A percentile compares a stretch with the other conserved stretches of the same genome.
Conservation (phyloP, 2,113 vertebrate genomes). For the Melierax canorus region DNA sequence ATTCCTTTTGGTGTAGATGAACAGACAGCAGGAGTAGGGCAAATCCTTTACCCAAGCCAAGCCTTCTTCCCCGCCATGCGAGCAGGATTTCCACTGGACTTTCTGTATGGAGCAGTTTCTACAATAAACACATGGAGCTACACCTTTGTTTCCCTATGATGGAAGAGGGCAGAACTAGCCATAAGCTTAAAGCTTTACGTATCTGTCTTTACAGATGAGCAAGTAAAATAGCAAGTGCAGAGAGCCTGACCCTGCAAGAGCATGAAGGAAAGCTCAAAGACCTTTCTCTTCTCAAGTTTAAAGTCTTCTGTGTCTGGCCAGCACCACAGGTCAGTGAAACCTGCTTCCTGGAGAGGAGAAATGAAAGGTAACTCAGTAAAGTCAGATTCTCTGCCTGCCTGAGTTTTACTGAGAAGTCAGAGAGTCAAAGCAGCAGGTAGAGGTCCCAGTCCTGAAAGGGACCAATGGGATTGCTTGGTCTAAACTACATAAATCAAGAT, state of each 20-base stretch:
- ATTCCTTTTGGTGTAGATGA: neutral
- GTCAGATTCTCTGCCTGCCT: neutral
- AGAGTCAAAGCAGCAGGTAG: neutral
- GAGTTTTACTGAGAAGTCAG: neutral
- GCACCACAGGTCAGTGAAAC: neutral
- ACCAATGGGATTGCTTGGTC: neutral
- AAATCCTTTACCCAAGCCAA: neutral
- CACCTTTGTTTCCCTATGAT: neutral
- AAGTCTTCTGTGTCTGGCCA: neutral
- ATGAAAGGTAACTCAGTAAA: neutral
- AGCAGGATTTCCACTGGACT: neutral
- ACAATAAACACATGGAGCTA: neutral
- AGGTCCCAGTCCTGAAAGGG: neutral
- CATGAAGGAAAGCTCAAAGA: neutral
- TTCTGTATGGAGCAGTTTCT: neutral
- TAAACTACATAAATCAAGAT: neutral
- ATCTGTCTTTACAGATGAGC: neutral
- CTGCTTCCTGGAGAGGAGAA: neutral
- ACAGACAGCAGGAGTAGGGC: neutral
- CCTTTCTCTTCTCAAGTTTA: neutral
- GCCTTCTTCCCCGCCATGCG: accelerated
- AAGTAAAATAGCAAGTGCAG: neutral
- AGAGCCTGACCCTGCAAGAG: neutral
- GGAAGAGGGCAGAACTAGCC: neutral
- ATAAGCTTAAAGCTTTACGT: neutral